These are phyloP conservation scores for Nerophis lumbriciformis DNA, from an alignment of 2,113 vertebrate genomes.

Conservation along the genomic window DNA sequence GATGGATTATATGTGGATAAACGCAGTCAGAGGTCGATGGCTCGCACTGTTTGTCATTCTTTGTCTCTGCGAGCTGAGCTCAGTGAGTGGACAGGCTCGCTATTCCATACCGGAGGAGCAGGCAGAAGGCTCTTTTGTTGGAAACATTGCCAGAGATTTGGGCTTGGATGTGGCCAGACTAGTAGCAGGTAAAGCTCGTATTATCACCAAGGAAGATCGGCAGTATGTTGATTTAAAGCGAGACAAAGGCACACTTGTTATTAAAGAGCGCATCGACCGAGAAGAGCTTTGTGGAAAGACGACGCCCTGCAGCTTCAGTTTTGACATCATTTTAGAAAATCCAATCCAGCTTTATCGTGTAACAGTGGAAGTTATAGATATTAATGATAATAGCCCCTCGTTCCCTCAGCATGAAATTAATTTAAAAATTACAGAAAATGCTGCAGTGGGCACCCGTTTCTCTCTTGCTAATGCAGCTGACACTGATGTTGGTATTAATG, in stretches of 20 bases:
- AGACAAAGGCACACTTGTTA: slow-evolving; percentile 60
- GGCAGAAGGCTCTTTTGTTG: slow-evolving; percentile 71
- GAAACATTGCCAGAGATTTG: slow-evolving; percentile 71
- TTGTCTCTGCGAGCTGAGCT: slow-evolving; percentile 40
- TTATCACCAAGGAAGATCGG: slow-evolving; percentile 64
- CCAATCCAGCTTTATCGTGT: slow-evolving; percentile 67
- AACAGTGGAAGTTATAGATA: slow-evolving; percentile 62
- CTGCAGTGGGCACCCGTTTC: slow-evolving; percentile 32
- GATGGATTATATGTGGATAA: slow-evolving; percentile 22
- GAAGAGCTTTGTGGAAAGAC: slow-evolving; percentile 73
- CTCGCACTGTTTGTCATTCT: slow-evolving; percentile 40
- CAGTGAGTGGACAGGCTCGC: slow-evolving; percentile 48
- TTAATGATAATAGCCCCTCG: slow-evolving; percentile 65
- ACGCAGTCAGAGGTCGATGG: slow-evolving; percentile 26
- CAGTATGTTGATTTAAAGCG: slow-evolving; percentile 70
- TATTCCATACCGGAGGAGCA: slow-evolving; percentile 74
- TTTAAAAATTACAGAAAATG: slow-evolving; percentile 36
- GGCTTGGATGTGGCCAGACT: slow-evolving; percentile 68
- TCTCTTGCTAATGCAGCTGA: slow-evolving; percentile 41
- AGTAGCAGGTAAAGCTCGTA: slow-evolving; percentile 63
- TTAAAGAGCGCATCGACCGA: slow-evolving; percentile 77
- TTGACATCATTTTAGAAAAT: slow-evolving; percentile 73
- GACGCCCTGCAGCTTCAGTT: slow-evolving; percentile 72
- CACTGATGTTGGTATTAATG: slow-evolving; percentile 4
- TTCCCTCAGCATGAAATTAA: slow-evolving; percentile 60